Conservation (phyloP, 1,140 invertebrate genomes). For the Streblospio benedicti region DNA sequence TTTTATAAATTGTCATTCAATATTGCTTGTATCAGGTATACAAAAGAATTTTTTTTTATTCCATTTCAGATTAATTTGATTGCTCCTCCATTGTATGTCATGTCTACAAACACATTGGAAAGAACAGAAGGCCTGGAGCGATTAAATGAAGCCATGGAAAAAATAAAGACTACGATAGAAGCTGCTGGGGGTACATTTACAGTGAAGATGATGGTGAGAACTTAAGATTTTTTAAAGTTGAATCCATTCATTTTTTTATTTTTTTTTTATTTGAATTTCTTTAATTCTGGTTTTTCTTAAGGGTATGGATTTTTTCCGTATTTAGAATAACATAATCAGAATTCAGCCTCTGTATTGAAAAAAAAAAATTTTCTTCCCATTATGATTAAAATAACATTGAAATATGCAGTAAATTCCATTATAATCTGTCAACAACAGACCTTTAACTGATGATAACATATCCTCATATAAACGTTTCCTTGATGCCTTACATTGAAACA, state of each 20-base stretch:
- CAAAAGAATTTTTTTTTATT: background rate
- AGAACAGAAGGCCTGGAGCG: conserved; percentile 66
- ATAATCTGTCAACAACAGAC: no score
- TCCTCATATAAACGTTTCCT: conserved; percentile 9
- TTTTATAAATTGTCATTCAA: no score
- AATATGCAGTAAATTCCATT: no score
- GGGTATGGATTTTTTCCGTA: no score
- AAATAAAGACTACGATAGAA: conserved; percentile 13
- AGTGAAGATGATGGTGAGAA: conserved; percentile 15
- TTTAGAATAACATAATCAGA: no score
- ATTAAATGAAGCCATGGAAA: conserved; percentile 5
- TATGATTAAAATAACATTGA: background rate
- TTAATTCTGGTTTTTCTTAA: no score
- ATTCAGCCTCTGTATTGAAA: no score
- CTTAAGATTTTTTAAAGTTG: background rate
- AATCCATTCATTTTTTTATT: background rate
- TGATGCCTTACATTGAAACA: no score
- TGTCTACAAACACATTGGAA: conserved; percentile 96
- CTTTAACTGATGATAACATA: background rate
- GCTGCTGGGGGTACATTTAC: conserved; percentile 9
- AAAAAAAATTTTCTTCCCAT: background rate
- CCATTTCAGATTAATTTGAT: conserved; percentile 81
- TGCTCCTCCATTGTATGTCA: conserved; percentile 95
- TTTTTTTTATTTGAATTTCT: no score
- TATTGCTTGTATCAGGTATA: no score